phyloP scores from a whole-genome alignment of 2,888 invertebrate genomes.

The Cantharis rustica region DNA sequence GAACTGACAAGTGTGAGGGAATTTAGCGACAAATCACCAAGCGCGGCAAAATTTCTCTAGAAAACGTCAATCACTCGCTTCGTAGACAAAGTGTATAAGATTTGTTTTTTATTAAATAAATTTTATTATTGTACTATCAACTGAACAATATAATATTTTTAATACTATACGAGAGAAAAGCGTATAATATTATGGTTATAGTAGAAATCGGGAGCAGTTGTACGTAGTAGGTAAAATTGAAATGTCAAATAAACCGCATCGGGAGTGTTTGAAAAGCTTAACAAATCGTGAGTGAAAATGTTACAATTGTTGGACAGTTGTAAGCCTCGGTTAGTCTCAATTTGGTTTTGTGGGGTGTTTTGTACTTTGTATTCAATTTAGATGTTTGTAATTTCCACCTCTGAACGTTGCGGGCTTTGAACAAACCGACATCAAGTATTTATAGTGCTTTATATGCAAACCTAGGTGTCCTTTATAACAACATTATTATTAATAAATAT shows the following conservation, averaged over 20 bases:
- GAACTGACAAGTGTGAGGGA: slow-evolving; percentile 52
- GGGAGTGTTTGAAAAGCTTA: slow-evolving; percentile 30
- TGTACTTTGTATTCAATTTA: slow-evolving; percentile 18
- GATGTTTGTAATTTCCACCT: slow-evolving; percentile 24
- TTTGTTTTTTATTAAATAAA: slow-evolving; percentile 24
- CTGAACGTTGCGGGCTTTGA: background rate
- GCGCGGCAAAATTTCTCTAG: slow-evolving; percentile 44
- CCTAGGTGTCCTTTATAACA: too few species aligned
- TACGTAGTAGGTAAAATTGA: slow-evolving; percentile 16
- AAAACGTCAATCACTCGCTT: slow-evolving; percentile 52
- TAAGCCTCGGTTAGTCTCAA: slow-evolving; percentile 33
- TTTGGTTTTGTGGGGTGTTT: slow-evolving; percentile 33
- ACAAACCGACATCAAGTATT: background rate
- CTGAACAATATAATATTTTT: background rate
- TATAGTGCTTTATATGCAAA: too few species aligned
- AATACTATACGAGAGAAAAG: background rate
- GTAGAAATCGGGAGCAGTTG: background rate
- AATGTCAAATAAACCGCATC: slow-evolving; percentile 29
- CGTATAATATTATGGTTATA: background rate
- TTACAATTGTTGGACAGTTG: slow-evolving; percentile 36
- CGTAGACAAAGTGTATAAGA: slow-evolving; percentile 33
- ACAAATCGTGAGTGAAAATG: slow-evolving; percentile 39
- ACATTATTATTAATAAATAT: too few species aligned
- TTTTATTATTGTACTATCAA: background rate
- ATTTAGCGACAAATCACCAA: slow-evolving; percentile 49